A percentile compares a stretch with the other conserved stretches of the same genome.
These are phyloP conservation scores for Trichonephila clavata DNA, from an alignment of 1,140 invertebrate genomes.

Conservation along the genomic window DNA sequence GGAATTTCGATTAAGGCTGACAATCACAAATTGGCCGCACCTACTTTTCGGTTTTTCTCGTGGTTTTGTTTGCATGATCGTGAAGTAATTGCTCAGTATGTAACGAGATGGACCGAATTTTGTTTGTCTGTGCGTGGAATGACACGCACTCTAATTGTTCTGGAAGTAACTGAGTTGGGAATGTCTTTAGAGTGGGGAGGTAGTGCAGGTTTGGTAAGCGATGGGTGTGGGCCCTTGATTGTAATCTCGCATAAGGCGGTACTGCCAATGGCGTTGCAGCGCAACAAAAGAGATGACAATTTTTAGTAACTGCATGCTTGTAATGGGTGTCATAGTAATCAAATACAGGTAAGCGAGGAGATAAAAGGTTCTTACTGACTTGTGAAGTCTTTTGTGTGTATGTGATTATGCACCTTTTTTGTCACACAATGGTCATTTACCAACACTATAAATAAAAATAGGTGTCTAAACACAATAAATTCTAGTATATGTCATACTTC, in stretches of 20 bases:
- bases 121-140: slow-evolving; percentile 67
- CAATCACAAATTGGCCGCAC: slow-evolving; percentile 74
- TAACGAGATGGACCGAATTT: slow-evolving; percentile 69
- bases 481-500: no score
- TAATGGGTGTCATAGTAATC: background rate
- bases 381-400: background rate
- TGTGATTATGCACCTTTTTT: no score
- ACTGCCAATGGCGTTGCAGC: background rate
- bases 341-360: background rate
- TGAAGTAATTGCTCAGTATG: slow-evolving; percentile 56
- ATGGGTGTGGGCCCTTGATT: slow-evolving; percentile 37
- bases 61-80: slow-evolving; percentile 69
- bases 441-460: no score
- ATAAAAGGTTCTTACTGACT: background rate
- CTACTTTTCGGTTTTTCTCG: slow-evolving; percentile 65
- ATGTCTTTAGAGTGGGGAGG: slow-evolving; percentile 24
- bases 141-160: slow-evolving; percentile 43
- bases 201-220: background rate
- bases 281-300: slow-evolving; percentile 16
- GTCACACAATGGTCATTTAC: no score
- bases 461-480: no score
- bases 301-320: background rate
- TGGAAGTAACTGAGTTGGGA: slow-evolving; percentile 21
- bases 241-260: slow-evolving; percentile 11
- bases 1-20: slow-evolving; percentile 75